A percentile compares a stretch with the other conserved stretches of the same genome.
These are phyloP conservation scores for Hirtodrosophila confusa DNA, from an alignment of 2,888 invertebrate genomes.

Conservation along the genomic window DNA sequence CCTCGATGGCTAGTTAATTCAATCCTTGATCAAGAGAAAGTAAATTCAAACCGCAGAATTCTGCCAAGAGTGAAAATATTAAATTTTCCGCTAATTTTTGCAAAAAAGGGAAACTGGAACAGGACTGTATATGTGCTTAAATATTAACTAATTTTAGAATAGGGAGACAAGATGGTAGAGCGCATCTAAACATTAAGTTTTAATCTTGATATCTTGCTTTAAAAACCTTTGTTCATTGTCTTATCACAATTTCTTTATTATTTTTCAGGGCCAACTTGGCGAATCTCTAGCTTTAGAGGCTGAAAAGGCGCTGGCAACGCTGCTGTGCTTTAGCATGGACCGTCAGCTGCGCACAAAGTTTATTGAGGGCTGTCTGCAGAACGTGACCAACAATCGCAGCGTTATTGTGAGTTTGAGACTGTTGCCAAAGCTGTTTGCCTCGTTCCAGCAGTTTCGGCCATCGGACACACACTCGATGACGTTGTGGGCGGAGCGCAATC, in stretches of 20 bases:
- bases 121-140: too few species aligned
- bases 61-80: too few species aligned
- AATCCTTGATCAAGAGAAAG: too few species aligned
- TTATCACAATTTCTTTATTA: not conserved
- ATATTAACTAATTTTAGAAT: too few species aligned
- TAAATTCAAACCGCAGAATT: too few species aligned
- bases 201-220: too few species aligned
- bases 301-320: slow-evolving; percentile 94
- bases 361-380: slow-evolving; percentile 96
- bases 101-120: too few species aligned
- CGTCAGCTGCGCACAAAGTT: slow-evolving; percentile 96
- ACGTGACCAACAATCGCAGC: slow-evolving; percentile 94
- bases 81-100: too few species aligned
- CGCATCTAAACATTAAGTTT: too few species aligned
- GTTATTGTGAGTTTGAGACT: slow-evolving; percentile 95
- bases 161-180: too few species aligned
- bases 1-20: too few species aligned
- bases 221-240: not conserved
- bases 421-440: slow-evolving; percentile 94
- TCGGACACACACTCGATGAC: slow-evolving; percentile 94
- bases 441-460: slow-evolving; percentile 94
- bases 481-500: slow-evolving; percentile 96
- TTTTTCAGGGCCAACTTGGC: slow-evolving; percentile 89
- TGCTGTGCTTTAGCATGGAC: slow-evolving; percentile 95
- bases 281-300: slow-evolving; percentile 97